phyloP scores from a whole-genome alignment of 2,797 vertebrate genomes.

The Nyctalus aviator region DNA sequence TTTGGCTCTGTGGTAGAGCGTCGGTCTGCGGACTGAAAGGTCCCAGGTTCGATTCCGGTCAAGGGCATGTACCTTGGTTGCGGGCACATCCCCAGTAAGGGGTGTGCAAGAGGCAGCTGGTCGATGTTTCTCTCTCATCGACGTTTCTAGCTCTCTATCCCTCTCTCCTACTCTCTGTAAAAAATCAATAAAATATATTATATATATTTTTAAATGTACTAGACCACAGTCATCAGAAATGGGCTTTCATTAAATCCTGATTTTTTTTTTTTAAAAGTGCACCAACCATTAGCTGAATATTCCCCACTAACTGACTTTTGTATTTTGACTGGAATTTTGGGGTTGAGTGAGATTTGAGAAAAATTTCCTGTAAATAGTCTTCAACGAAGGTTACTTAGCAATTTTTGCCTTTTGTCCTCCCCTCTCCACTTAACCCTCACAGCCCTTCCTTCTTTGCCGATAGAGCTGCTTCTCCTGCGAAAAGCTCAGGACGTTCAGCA shows the following conservation, averaged over 20 bases:
- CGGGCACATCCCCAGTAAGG: no score
- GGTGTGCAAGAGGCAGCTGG: no score
- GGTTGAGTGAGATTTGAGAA: constrained; percentile 35
- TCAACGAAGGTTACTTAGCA: not conserved
- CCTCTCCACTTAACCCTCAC: not conserved
- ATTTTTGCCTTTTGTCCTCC: not conserved
- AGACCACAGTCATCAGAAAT: not conserved
- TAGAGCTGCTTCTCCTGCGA: not conserved
- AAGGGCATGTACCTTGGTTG: no score
- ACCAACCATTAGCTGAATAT: not conserved
- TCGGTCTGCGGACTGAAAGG: no score
- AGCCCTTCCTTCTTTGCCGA: not conserved
- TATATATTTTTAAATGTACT: not conserved
- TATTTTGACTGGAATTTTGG: not conserved
- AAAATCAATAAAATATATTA: no score
- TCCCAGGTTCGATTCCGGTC: no score
- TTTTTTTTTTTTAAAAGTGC: no score
- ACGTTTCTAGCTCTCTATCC: no score
- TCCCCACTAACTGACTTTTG: not conserved
- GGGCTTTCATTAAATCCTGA: not conserved
- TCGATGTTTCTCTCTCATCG: no score
- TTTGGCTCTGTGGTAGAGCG: no score
- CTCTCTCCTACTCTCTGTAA: no score
- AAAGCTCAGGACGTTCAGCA: not conserved
- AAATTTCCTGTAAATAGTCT: not conserved